phyloP scores from a whole-genome alignment of 2,888 invertebrate species.

The Harpagoxenus sublaevis region DNA sequence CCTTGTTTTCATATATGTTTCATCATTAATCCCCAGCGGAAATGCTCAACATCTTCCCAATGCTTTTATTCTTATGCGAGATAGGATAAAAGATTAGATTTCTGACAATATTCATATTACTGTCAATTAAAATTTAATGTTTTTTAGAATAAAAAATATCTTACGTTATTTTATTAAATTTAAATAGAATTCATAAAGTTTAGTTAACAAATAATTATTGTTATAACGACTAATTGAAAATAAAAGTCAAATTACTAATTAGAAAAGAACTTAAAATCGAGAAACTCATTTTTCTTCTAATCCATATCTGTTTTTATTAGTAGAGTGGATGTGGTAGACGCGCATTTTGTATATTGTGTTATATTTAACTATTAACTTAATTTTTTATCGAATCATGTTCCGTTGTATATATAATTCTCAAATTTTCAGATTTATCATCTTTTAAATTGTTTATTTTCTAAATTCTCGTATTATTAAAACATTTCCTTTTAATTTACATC shows the following conservation, averaged over 20 bases:
- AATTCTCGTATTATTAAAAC: background rate
- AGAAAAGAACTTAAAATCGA: background rate
- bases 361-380: too few relatives aligned
- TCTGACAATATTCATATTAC: background rate
- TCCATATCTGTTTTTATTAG: background rate
- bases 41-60: background rate
- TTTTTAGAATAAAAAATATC: background rate
- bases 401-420: background rate
- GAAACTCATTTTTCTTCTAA: background rate
- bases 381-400: too few relatives aligned
- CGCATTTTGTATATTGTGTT: background rate
- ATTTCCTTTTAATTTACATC: background rate
- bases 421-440: background rate
- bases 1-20: constrained; percentile 1
- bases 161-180: background rate
- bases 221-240: background rate
- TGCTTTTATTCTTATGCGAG: background rate
- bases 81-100: constrained; percentile 2
- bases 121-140: background rate
- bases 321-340: background rate
- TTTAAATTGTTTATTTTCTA: background rate
- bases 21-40: constrained; percentile 8
- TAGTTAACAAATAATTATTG: background rate
- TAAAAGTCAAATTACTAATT: background rate
- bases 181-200: background rate